Percentiles rank a stretch among this genome's conserved stretches.
These are phyloP conservation scores for Phenganax subtilis DNA, from an alignment of 92 coral and sea anemone genomes.

Conservation along the genomic window DNA sequence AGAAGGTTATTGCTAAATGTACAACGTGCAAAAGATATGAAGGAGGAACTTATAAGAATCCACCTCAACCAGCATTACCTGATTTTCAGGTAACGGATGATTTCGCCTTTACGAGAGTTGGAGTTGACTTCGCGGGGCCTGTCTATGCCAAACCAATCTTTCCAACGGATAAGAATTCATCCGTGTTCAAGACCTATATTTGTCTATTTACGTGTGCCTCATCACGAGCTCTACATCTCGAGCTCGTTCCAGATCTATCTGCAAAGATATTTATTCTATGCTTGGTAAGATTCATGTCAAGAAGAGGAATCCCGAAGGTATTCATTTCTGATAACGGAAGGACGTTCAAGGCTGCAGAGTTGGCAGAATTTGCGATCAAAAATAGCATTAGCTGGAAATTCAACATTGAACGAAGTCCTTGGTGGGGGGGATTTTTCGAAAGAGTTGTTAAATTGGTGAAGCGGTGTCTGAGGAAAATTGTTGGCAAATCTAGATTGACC, in stretches of 20 bases:
- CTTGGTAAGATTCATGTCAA: conserved; percentile 14
- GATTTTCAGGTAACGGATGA: too few relatives aligned
- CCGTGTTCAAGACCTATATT: too few relatives aligned
- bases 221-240: too few relatives aligned
- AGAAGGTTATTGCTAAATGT: not conserved
- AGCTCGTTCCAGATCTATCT: too few relatives aligned
- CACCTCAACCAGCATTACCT: too few relatives aligned
- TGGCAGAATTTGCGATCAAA: conserved; percentile 12
- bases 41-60: not conserved
- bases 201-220: too few relatives aligned
- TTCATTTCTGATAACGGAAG: conserved; percentile 52
- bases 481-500: conserved; percentile 9
- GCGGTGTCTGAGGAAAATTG: conserved; percentile 25
- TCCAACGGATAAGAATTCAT: too few relatives aligned
- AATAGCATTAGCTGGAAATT: conserved; percentile 3
- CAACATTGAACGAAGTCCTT: conserved; percentile 24
- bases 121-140: too few relatives aligned
- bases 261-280: not conserved
- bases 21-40: not conserved
- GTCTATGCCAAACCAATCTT: too few relatives aligned
- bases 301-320: conserved; percentile 45
- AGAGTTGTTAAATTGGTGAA: conserved; percentile 39
- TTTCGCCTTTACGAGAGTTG: too few relatives aligned
- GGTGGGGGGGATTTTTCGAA: conserved; percentile 42
- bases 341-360: conserved; percentile 41